Conservation (phyloP, 2,888 invertebrate species). For the Acronicta psi region DNA sequence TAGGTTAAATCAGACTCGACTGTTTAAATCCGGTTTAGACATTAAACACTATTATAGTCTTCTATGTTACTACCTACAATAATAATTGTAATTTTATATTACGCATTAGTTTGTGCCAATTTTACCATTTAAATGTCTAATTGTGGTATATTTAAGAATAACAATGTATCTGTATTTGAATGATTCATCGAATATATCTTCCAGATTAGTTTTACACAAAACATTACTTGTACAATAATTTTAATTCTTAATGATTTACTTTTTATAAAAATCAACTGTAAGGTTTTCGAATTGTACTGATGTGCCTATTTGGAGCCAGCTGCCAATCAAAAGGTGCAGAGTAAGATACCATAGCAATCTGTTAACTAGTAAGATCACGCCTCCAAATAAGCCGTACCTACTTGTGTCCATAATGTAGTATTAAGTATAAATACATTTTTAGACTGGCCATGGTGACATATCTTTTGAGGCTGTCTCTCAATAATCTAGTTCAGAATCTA, state of each 20-base stretch:
- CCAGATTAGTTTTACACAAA: conserved; percentile 23
- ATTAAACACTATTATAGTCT: too few relatives aligned
- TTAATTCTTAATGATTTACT: too few relatives aligned
- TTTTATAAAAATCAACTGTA: too few relatives aligned
- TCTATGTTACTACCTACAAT: too few relatives aligned
- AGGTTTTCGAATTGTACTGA: neutral
- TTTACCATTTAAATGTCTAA: conserved; percentile 13
- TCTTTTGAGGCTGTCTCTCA: conserved; percentile 62
- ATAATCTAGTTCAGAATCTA: conserved; percentile 64
- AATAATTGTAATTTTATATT: conserved; percentile 15
- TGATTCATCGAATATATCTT: conserved; percentile 33
- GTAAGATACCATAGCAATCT: neutral
- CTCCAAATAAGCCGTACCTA: conserved; percentile 20
- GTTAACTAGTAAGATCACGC: neutral
- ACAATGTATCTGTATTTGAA: conserved; percentile 14
- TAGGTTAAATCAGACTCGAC: too few relatives aligned
- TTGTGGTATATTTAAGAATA: conserved; percentile 23
- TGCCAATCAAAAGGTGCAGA: conserved; percentile 7
- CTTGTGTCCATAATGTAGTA: conserved; percentile 28
- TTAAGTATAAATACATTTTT: conserved; percentile 47
- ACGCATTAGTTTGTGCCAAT: conserved; percentile 43
- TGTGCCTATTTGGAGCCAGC: neutral
- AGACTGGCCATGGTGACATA: conserved; percentile 61
- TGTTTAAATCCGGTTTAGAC: too few relatives aligned
- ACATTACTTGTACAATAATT: neutral